Evolutionary conservation across 2,888 invertebrate genomes (phyloP).

Genomic region (Tipula confusa): DNA sequence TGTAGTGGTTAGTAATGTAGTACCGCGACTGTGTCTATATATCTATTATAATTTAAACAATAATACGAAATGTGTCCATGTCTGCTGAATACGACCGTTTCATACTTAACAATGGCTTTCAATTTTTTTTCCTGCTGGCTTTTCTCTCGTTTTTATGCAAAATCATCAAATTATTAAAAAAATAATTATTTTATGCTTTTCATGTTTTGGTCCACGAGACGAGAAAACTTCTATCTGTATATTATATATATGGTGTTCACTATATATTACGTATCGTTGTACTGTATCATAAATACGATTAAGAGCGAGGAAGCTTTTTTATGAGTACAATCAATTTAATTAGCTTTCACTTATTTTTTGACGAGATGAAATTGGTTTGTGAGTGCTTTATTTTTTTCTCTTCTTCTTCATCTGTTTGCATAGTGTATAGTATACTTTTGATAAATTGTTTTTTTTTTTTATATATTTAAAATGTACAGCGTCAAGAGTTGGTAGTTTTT

Average conservation of each 20-base stretch:
- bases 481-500: not conserved
- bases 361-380: not conserved
- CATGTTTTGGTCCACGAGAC: not conserved
- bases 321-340: constrained; percentile 12
- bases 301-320: not conserved
- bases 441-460: not conserved
- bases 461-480: no score
- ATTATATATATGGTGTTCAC: not conserved
- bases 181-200: not conserved
- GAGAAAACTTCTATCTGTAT: not conserved
- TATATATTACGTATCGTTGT: no score
- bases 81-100: not conserved
- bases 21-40: not conserved
- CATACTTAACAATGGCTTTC: not conserved
- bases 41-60: not conserved
- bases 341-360: not conserved
- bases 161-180: not conserved
- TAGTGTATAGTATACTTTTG: not conserved
- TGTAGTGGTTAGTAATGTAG: not conserved
- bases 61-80: not conserved
- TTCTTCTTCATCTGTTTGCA: not conserved
- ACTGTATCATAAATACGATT: not conserved
- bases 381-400: no score
- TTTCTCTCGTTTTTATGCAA: not conserved
- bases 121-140: not conserved